Base-by-base conservation (phyloP, 2,888 invertebrate species). In the Plagodis dolabraria region DNA sequence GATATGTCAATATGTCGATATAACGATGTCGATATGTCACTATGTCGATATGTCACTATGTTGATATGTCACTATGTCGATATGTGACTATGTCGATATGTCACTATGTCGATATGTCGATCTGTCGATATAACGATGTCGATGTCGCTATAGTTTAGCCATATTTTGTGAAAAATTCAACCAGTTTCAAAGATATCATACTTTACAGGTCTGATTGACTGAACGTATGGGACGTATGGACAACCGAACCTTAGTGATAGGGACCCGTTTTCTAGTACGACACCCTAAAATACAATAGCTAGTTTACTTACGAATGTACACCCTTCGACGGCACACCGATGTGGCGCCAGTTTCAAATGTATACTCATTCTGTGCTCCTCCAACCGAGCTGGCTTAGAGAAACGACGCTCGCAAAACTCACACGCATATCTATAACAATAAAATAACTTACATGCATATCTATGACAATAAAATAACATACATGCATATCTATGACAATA, bases 281-380 rank as follows among this genome's bases (percentile, higher is more conserved):
- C 1, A 22, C 22, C 22, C 22, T 22, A 22, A 22, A 22, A 22
- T 22, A 22, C 22, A 22, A 22, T 22, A 38, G n/a, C 38, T 7
- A 9, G 10, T 11, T 5, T 43, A 84, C 89, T 82, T 51, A 91
- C 90, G 47, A 86, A 88, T 12, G 55, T 50, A 45, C 91, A 92
- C 0, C 72, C 83, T 0, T 75, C 70, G 7, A 64, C 53, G 0
- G 81, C 61, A 63, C 91, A 92, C 0, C 49, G 49, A 7, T 87
- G 68, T 0, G 89, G 89, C 7, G 86, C 83, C 0, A 69, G 65
- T 44, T 86, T 86, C 0, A 88, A 69, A n/a, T 91, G 91, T 0
- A 89, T 82, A 0, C 89, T 89, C 2, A 81, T 47, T 9, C 80
- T 74, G 72, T 91, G 91, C 12, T 91, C 91, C 0, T 78, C 63